Evolutionary conservation across 2,797 vertebrate species (phyloP), one percentile per base, ranked within the genome.

Genomic region (Ara ararauna): DNA sequence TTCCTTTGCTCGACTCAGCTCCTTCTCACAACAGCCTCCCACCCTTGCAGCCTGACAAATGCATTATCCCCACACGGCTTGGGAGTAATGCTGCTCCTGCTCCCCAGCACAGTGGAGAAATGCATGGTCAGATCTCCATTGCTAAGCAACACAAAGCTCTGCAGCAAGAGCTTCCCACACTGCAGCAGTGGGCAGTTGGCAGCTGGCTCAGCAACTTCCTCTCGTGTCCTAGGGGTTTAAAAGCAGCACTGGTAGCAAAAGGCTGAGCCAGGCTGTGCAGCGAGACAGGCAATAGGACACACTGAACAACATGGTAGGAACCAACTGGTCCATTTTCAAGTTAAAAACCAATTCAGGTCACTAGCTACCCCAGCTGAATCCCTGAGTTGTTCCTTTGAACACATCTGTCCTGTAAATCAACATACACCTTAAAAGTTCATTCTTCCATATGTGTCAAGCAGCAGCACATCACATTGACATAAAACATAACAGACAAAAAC

Each of bases 151-250:
- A 42, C 21, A 0, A 24, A 44, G n/a, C 61, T 44, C 78, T 58
- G 81, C 47, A 0, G 34, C 32, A 24, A 42, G 68, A 68, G 76
- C 56, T 70, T 24, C 90, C 71, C 23, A 27, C 7, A 1, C 81
- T n/a, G 91, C 72, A 0, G 86, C 86, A 60, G 34, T 1, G 27
- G 76, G 84, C 65, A 80, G 20, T 9, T 16, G 20, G 53, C 64
- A 78, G 89, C 83, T 48, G 45, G 50, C 65, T 79, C 81, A 50
- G 85, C 61, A 47, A 34, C 54, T 20, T 56, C 36, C n/a, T 29
- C 51, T 44, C 0, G 0, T 21, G 27, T 11, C 66, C 11, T 5
- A 0, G 9, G 47, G 12, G 19, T 7, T 62, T 27, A 8, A 4
- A 60, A 16, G 50, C 1, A 3, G 29, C 18, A 4, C 20, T 18